phyloP scores from a whole-genome alignment of 2,113 vertebrate species.

The Sarotherodon lohbergeri region DNA sequence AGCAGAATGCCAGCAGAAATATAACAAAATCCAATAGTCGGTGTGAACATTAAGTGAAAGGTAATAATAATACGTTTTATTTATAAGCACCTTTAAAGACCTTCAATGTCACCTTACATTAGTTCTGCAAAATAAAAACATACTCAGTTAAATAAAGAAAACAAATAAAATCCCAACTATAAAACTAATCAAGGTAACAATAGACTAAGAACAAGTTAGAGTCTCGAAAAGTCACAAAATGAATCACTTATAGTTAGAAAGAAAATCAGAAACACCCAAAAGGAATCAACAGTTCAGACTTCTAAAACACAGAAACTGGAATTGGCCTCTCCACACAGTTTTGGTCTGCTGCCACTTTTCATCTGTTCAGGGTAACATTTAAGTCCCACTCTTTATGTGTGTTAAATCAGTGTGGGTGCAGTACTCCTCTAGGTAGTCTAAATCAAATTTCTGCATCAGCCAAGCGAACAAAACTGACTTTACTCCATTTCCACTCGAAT shows the following conservation, averaged over 20 bases:
- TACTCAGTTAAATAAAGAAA: background rate
- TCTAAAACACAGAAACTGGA: background rate
- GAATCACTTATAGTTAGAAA: background rate
- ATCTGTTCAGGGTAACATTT: background rate
- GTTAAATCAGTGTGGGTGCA: background rate
- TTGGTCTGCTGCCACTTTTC: background rate
- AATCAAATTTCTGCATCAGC: background rate
- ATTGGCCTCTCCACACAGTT: background rate
- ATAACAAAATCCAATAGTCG: background rate
- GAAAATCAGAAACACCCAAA: background rate
- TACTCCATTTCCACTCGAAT: background rate
- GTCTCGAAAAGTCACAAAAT: background rate
- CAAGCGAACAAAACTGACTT: background rate
- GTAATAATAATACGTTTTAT: background rate
- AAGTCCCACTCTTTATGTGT: background rate
- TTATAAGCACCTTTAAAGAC: background rate
- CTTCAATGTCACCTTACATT: background rate
- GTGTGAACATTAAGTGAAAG: background rate
- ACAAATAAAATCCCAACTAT: background rate
- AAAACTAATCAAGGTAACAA: background rate
- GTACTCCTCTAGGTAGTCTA: background rate
- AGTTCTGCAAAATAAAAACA: background rate
- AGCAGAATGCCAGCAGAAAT: background rate
- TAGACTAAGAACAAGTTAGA: background rate
- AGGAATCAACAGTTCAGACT: background rate